Evolutionary conservation across 2,113 vertebrate genomes (phyloP), one percentile per base, ranked within the genome.

Genomic region (Anthoscopus minutus): DNA sequence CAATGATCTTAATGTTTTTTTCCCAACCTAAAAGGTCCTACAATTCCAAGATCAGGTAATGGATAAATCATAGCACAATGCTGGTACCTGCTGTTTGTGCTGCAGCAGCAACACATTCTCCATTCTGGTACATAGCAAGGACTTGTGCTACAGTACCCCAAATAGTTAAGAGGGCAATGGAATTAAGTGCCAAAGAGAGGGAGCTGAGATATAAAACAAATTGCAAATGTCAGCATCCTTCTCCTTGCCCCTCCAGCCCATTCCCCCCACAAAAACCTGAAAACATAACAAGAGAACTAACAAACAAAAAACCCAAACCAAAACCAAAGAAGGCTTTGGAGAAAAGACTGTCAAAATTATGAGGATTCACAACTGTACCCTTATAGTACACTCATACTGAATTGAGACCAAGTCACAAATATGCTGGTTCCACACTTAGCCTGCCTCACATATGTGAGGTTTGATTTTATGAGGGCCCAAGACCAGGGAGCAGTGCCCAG

Each of bases 171-270:
- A 84, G 23, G 28, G 54, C 13, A 35, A 35, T 16, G 1, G 50
- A 73, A 27, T 7, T n/a, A 28, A 15, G 20, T 57, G 54, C 65
- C 25, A 58, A 78, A 84, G 56, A 81, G 13, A 38, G 50, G 40
- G 10, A 61, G 8, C 15, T 70, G 61, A 92, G 44, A 71, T 20
- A 67, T 20, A 45, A 76, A 77, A 20, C 24, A 77, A 80, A 56
- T 30, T 72, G 51, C 6, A 70, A 78, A 74, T 30, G 30, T 3
- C 62, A 87, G 24, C 8, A 53, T 50, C 4, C 13, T 85, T 51
- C 19, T 33, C 15, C 24, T 9, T 2, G 0, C 4, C 15, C 7
- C 12, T 4, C 42, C 42, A 21, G 6, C 13, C 12, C 2, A 13
- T 15, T 42, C 13, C 23, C 17, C 31, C 12, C 14, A 11, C 11